Conservation (phyloP, 2,797 vertebrate genomes). For the Arctocebus calabarensis region DNA sequence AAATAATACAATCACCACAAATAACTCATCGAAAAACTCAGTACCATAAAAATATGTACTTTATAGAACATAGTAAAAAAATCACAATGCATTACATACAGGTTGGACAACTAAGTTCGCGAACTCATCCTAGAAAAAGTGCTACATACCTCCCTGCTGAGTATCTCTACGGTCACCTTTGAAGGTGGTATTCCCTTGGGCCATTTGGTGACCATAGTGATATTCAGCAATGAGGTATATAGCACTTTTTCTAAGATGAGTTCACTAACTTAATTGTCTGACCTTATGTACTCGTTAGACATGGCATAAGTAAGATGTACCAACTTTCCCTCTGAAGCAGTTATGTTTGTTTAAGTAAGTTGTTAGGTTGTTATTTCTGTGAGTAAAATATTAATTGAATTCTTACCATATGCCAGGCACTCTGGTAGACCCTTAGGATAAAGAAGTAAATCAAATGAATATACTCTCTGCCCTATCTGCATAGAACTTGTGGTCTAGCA, state of each 20-base stretch:
- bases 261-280: too few relatives aligned
- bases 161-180: too few relatives aligned
- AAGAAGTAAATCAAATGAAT: not conserved
- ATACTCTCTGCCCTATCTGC: not conserved
- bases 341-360: not conserved
- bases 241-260: too few relatives aligned
- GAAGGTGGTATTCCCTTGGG: too few relatives aligned
- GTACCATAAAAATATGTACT: not conserved
- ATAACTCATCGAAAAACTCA: not conserved
- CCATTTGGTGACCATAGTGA: too few relatives aligned
- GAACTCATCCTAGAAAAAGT: too few relatives aligned
- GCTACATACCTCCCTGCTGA: too few relatives aligned
- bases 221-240: too few relatives aligned
- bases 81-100: not conserved
- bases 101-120: too few relatives aligned
- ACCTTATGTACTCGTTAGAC: not conserved
- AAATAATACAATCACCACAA: conserved; percentile 44
- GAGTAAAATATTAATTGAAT: conserved; percentile 39
- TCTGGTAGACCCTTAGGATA: not conserved
- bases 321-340: not conserved
- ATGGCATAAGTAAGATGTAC: not conserved
- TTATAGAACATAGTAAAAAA: not conserved
- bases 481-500: not conserved
- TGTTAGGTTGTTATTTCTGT: not conserved
- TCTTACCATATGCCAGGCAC: not conserved